These are phyloP conservation scores for Chloropsis cyanopogon DNA, from an alignment of 2,113 vertebrate species.

Conservation along the genomic window DNA sequence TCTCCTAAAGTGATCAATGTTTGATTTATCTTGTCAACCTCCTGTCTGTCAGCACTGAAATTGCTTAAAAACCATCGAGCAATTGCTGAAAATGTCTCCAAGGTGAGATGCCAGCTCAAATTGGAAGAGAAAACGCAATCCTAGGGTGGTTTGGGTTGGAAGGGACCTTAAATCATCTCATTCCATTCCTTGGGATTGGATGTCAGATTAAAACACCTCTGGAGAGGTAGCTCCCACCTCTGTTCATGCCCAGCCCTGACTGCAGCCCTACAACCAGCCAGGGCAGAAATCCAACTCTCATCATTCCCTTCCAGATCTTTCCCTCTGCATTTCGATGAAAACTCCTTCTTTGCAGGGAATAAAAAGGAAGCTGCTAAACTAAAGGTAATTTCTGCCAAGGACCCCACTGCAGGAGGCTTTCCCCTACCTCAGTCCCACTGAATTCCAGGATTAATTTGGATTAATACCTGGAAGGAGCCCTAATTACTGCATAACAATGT, in stretches of 20 bases:
- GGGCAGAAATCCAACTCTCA: neutral
- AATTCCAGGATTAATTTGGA: neutral
- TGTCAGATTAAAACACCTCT: neutral
- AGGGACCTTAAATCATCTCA: neutral
- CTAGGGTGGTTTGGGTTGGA: neutral
- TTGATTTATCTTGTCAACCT: neutral
- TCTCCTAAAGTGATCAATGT: fast-evolving
- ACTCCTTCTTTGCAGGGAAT: conserved; percentile 87
- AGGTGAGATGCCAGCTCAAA: neutral
- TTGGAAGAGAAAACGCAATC: neutral
- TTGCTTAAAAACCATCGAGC: neutral
- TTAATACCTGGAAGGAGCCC: neutral
- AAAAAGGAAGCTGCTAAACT: conserved; percentile 85
- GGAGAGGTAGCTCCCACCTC: neutral
- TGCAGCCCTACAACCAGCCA: neutral
- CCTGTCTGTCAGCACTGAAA: neutral
- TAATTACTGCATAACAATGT: neutral
- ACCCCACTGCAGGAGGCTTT: neutral
- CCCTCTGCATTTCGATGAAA: conserved; percentile 90
- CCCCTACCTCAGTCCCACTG: neutral
- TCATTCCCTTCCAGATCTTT: conserved; percentile 76
- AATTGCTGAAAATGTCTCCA: neutral
- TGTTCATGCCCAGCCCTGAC: neutral
- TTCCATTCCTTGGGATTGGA: neutral
- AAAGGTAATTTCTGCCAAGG: conserved; percentile 76